phyloP scores from a whole-genome alignment of 2,888 invertebrate genomes.

The Anthophora plumipes region DNA sequence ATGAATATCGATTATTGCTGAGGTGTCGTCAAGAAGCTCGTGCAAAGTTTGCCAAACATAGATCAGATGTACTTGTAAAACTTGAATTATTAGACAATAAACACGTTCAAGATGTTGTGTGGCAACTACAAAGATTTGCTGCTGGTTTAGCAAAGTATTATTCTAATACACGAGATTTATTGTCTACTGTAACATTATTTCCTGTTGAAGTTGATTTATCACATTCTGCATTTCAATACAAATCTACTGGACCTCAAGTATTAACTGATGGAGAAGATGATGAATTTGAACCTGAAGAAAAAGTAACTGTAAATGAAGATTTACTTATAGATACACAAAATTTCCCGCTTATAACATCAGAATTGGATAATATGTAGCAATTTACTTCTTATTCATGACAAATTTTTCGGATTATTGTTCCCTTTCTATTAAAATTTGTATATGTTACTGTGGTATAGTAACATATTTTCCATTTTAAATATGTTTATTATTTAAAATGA shows the following conservation, averaged over 20 bases:
- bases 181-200: conserved; percentile 93
- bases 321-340: conserved; percentile 67
- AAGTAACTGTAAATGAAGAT: conserved; percentile 58
- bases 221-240: conserved; percentile 96
- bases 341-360: conserved; percentile 52
- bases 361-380: conserved; percentile 63
- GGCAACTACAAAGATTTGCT: conserved; percentile 93
- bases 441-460: not conserved
- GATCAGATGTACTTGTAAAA: conserved; percentile 97
- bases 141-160: conserved; percentile 92
- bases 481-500: not conserved
- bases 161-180: conserved; percentile 90
- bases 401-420: not conserved
- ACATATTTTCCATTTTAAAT: not conserved
- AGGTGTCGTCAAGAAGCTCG: conserved; percentile 98
- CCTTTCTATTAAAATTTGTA: conserved; percentile 1
- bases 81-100: conserved; percentile 98
- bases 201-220: conserved; percentile 98
- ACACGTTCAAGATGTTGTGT: conserved; percentile 98
- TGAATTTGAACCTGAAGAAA: conserved; percentile 59
- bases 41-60: conserved; percentile 91
- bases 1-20: conserved; percentile 98
- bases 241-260: conserved; percentile 86
- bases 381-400: not conserved
- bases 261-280: conserved; percentile 76